A percentile compares a stretch with the other conserved stretches of the same genome.
These are phyloP conservation scores for Drepana falcataria DNA, from an alignment of 2,888 invertebrate genomes.

Conservation along the genomic window DNA sequence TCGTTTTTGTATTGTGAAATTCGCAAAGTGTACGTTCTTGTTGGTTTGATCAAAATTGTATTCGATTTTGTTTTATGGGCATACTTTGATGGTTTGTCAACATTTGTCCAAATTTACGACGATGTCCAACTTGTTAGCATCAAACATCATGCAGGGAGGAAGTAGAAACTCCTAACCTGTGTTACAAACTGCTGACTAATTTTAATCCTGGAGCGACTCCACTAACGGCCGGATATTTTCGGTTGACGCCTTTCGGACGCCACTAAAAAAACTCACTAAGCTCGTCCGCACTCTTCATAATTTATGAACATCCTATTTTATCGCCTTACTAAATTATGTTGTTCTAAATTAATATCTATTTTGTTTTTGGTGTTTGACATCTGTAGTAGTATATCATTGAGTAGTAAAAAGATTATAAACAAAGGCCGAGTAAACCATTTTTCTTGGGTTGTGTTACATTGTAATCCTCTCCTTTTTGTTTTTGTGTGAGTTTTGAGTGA, in stretches of 20 bases:
- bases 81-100: background rate
- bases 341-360: slow-evolving; percentile 40
- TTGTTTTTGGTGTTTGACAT: slow-evolving; percentile 4
- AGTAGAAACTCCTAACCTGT: slow-evolving; percentile 25
- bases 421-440: background rate
- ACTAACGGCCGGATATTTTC: slow-evolving; percentile 65
- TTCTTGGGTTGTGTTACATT: background rate
- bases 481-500: background rate
- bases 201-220: slow-evolving; percentile 51
- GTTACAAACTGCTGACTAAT: slow-evolving; percentile 55
- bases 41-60: background rate
- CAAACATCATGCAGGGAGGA: slow-evolving; percentile 27
- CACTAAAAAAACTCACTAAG: slow-evolving; percentile 55
- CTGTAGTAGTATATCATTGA: background rate
- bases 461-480: background rate
- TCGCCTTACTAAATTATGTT: slow-evolving; percentile 44
- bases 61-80: background rate
- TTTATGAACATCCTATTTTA: slow-evolving; percentile 61
- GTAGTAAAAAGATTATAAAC: background rate
- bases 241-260: slow-evolving; percentile 56
- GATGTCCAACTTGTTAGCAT: slow-evolving; percentile 25
- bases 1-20: no score
- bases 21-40: no score
- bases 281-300: slow-evolving; percentile 45
- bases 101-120: slow-evolving; percentile 10